A percentile compares a stretch with the other conserved stretches of the same genome.
These are phyloP conservation scores for Sebastes vulpes DNA, from an alignment of 2,797 vertebrate genomes.

Conservation along the genomic window DNA sequence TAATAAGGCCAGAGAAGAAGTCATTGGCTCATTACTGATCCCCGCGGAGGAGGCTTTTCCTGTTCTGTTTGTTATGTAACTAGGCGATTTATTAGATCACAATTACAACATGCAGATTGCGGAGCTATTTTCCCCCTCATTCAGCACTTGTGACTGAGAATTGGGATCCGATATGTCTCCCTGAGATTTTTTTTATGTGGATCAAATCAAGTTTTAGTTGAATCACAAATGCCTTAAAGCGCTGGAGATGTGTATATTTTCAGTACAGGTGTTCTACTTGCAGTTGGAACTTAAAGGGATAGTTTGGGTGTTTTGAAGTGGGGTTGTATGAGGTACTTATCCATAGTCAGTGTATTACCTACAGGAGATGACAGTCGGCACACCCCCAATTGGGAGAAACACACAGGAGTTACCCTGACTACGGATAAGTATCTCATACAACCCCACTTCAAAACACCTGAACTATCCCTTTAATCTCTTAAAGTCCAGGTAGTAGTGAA, in stretches of 20 bases:
- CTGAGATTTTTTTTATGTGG: background rate
- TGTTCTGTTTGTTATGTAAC: conserved; percentile 35
- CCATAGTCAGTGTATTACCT: too few relatives aligned
- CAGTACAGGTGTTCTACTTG: background rate
- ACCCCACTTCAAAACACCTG: too few relatives aligned
- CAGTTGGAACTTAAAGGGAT: background rate
- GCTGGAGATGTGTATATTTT: background rate
- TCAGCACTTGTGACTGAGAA: background rate
- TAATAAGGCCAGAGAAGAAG: conserved; percentile 47
- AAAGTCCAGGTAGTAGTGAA: background rate
- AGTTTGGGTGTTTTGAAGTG: too few relatives aligned
- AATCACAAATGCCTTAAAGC: background rate
- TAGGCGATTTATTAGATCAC: conserved; percentile 41
- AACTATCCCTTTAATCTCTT: background rate
- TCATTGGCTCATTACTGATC: conserved; percentile 17
- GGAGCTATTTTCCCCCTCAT: background rate
- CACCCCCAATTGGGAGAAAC: too few relatives aligned
- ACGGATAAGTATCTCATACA: too few relatives aligned
- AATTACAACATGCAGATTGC: background rate
- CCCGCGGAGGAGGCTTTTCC: conserved; percentile 15
- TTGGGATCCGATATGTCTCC: background rate
- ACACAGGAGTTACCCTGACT: too few relatives aligned
- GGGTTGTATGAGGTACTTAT: too few relatives aligned
- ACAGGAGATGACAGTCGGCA: too few relatives aligned
- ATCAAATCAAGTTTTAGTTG: background rate